Evolutionary conservation across 1,140 invertebrate species (phyloP), one percentile per base, ranked within the genome.

Genomic region (Chelonus insularis): DNA sequence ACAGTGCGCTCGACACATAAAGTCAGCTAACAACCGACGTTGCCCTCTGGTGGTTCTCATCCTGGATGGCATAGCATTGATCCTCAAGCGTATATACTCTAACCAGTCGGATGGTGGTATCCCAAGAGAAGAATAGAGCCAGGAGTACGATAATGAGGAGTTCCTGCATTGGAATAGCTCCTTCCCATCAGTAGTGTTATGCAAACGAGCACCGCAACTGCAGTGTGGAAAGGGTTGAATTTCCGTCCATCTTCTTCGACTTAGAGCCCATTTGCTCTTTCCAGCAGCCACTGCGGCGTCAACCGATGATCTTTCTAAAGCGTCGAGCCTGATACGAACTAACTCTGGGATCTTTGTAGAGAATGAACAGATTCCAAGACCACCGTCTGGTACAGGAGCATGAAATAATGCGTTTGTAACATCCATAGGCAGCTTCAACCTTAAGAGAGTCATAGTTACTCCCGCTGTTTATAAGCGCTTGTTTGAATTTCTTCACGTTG

Each of bases 381-480:
- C n/a, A n/a, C n/a, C n/a, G n/a, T n/a, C n/a, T n/a, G n/a, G n/a
- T n/a, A n/a, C n/a, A n/a, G 39, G 6, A 0, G 67, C 62, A 57
- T 71, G 71, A 52, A 71, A 64, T 29, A 57, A 71, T 1, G 37
- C 36, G 0, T 12, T 51, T 0, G 67, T 59, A 1, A 29, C 14
- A 56, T 71, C 68, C 1, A 57, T 20, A 1, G 69, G 71, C 0
- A 71, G 37, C 1, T 29, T 1, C 0, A 68, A 41, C 68, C 64
- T n/a, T n/a, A n/a, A n/a, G n/a, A n/a, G n/a, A n/a, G n/a, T n/a
- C n/a, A n/a, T n/a, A n/a, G n/a, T n/a, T n/a, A n/a, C 86, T 88
- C 86, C 86, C 83, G 86, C 86, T 86, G 86, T 89, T 89, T 88
- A 89, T 87, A 84, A 83, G 86, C 85, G 86, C 86, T 87, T 88